Evolutionary conservation across 2,113 vertebrate species (phyloP).

Genomic region (Brevimyrus niger): DNA sequence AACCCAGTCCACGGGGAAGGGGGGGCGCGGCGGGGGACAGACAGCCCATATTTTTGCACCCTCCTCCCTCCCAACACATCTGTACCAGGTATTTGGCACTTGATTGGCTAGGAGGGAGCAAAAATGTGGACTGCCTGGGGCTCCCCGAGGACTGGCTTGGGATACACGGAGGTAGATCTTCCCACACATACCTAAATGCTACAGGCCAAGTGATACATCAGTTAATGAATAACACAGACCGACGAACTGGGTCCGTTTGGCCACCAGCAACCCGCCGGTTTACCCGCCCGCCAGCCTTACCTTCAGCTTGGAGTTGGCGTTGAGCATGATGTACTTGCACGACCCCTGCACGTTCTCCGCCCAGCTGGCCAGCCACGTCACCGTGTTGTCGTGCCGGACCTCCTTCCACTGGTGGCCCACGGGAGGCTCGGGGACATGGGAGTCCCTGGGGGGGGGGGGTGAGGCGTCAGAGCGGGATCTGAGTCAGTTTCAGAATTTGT

Average conservation of each 20-base stretch:
- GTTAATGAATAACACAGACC: not conserved
- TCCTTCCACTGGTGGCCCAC: constrained; percentile 57
- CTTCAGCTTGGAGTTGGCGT: constrained; percentile 70
- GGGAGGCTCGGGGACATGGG: constrained; percentile 49
- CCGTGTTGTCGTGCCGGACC: constrained; percentile 44
- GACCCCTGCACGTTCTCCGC: constrained; percentile 53
- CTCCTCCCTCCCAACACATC: not conserved
- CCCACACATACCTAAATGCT: not conserved
- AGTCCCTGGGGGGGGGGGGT: constrained; percentile 35
- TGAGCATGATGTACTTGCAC: constrained; percentile 61
- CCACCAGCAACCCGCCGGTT: not conserved
- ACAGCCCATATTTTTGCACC: not conserved
- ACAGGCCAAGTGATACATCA: not conserved
- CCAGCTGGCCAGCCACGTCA: constrained; percentile 58
- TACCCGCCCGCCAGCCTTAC: constrained; percentile 30
- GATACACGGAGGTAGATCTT: not conserved
- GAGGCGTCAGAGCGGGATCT: not conserved
- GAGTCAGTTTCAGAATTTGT: not conserved
- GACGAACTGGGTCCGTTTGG: not conserved
- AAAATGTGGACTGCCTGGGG: not conserved
- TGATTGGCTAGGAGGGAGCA: not conserved
- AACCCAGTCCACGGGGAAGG: not conserved
- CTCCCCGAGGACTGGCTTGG: not conserved
- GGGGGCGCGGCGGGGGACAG: not conserved
- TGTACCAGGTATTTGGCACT: not conserved